These are phyloP conservation scores for Caenorhabditis sp. DNA, from an alignment of 2,888 invertebrate species.

Conservation along the genomic window DNA sequence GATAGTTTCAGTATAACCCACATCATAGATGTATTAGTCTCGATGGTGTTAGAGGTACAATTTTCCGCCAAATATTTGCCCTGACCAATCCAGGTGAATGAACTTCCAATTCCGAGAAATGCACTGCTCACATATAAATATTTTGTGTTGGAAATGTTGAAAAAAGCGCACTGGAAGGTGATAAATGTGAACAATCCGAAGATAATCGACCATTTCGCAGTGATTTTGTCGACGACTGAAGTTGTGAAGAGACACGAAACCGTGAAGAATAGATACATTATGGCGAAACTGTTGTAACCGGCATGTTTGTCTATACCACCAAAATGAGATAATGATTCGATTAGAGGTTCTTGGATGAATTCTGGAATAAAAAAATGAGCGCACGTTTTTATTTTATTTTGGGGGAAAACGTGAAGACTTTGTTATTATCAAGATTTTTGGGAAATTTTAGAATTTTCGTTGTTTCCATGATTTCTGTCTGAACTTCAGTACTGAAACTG, in stretches of 20 bases:
- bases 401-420: no score
- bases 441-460: no score
- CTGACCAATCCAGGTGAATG: conserved; percentile 34
- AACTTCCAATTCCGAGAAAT: not conserved
- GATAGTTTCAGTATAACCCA: conserved; percentile 10
- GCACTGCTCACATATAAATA: not conserved
- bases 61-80: conserved; percentile 30
- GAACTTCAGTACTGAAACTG: no score
- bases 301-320: conserved; percentile 8
- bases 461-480: no score
- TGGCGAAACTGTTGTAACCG: conserved; percentile 16
- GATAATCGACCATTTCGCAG: conserved; percentile 24
- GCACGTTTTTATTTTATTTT: no score
- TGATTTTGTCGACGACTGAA: not conserved
- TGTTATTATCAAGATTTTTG: no score
- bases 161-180: conserved; percentile 7
- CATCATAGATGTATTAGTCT: conserved; percentile 19
- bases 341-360: conserved; percentile 18
- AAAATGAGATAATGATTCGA: conserved; percentile 2
- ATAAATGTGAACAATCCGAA: not conserved
- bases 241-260: conserved; percentile 14
- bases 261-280: conserved; percentile 18
- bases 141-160: conserved; percentile 1
- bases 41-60: conserved; percentile 13
- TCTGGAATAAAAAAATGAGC: conserved; percentile 5